These are phyloP conservation scores for Drosophila hawaiiensis DNA, from an alignment of 2,888 invertebrate genomes.

Conservation along the genomic window DNA sequence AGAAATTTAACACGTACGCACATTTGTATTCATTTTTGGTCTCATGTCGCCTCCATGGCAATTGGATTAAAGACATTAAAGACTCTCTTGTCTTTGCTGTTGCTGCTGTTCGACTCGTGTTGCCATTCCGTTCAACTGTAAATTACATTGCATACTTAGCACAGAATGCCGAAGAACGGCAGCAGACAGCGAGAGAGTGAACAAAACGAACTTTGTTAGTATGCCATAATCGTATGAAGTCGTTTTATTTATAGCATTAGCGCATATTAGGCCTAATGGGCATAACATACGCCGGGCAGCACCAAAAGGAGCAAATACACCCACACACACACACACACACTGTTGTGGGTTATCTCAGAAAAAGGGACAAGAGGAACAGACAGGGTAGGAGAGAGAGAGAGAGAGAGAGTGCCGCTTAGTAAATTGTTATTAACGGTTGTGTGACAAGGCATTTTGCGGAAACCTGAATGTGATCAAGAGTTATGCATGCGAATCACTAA, in stretches of 20 bases:
- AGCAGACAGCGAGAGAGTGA: constrained; percentile 9
- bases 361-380: constrained; percentile 8
- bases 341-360: not conserved
- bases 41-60: constrained; percentile 64
- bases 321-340: not conserved
- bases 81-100: constrained; percentile 37
- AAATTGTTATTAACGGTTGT: constrained; percentile 65
- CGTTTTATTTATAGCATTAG: constrained; percentile 77
- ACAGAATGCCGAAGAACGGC: constrained; percentile 27
- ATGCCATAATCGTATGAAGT: constrained; percentile 77
- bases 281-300: constrained; percentile 62
- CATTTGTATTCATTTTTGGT: constrained; percentile 83
- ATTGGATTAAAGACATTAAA: constrained; percentile 79
- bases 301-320: constrained; percentile 18
- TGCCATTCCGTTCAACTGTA: constrained; percentile 66
- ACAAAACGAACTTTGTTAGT: constrained; percentile 69
- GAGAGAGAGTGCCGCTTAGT: not conserved
- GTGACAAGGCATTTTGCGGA: constrained; percentile 20
- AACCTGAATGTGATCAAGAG: constrained; percentile 50
- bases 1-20: constrained; percentile 83
- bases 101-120: constrained; percentile 1
- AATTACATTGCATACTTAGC: constrained; percentile 68
- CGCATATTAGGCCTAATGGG: constrained; percentile 78
- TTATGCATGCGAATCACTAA: constrained; percentile 36
- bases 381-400: not conserved